Percentiles rank a stretch among this genome's conserved stretches.
These are phyloP conservation scores for Labia minor DNA, from an alignment of 2,888 invertebrate genomes.

Conservation along the genomic window DNA sequence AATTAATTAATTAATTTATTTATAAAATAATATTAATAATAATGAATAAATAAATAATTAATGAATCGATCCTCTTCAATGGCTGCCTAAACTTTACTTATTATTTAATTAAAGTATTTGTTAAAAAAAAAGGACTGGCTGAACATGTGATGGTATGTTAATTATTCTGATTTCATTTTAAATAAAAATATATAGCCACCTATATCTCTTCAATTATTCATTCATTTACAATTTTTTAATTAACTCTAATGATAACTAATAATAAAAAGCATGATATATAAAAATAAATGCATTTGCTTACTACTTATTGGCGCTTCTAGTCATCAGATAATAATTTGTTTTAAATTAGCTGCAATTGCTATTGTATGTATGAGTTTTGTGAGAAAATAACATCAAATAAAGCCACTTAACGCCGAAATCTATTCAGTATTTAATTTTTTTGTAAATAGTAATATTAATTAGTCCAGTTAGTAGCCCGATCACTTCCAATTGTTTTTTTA, in stretches of 20 bases:
- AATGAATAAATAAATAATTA: no score
- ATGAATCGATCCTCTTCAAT: neutral
- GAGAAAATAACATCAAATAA: constrained; percentile 1
- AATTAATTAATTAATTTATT: neutral
- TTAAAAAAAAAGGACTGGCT: constrained; percentile 3
- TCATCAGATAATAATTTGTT: neutral
- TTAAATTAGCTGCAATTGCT: neutral
- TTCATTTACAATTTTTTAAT: neutral
- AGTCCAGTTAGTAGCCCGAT: no score
- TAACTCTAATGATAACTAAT: neutral
- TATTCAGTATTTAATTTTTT: neutral
- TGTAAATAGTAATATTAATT: neutral
- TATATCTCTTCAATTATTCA: constrained; percentile 4
- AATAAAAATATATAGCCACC: neutral
- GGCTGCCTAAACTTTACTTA: neutral
- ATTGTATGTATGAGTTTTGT: constrained; percentile 13
- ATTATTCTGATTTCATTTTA: neutral
- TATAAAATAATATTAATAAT: neutral
- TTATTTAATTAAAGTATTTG: neutral
- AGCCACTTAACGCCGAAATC: neutral
- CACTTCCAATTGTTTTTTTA: no score
- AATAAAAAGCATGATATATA: constrained; percentile 5
- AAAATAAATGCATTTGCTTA: constrained; percentile 9
- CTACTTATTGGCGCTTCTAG: neutral
- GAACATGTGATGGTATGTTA: constrained; percentile 5